Evolutionary conservation across 1,140 invertebrate species (phyloP).

Genomic region (Trachelipus rathkii): DNA sequence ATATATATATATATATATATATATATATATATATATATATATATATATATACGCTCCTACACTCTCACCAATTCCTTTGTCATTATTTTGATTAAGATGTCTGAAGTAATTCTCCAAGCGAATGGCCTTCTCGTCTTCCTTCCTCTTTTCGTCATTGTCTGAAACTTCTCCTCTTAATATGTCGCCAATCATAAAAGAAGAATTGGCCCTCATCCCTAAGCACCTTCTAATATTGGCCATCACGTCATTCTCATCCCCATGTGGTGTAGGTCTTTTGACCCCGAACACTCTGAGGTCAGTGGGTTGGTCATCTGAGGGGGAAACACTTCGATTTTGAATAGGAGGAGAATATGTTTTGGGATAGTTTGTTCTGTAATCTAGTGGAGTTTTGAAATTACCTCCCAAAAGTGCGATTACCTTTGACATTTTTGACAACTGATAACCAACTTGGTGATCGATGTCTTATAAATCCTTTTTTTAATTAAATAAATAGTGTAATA

Average conservation of each 20-base stretch:
- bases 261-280: neutral
- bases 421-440: neutral
- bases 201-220: neutral
- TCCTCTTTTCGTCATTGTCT: neutral
- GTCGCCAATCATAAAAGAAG: neutral
- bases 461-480: no score
- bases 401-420: neutral
- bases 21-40: no score
- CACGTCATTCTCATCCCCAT: neutral
- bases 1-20: no score
- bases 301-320: neutral
- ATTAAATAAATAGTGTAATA: no score
- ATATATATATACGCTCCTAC: no score
- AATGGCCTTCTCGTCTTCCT: neutral
- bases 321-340: neutral
- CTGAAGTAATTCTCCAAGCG: neutral
- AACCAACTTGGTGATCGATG: no score
- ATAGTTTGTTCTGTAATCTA: neutral
- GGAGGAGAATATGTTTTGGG: constrained; percentile 1
- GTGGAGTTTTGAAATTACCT: neutral
- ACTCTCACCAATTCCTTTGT: no score
- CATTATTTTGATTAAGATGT: neutral
- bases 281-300: constrained; percentile 8
- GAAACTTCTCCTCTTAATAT: neutral
- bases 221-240: neutral